A percentile compares a stretch with the other conserved stretches of the same genome.
These are phyloP conservation scores for Macrotus californicus DNA, from an alignment of 2,113 vertebrate species.

Conservation along the genomic window DNA sequence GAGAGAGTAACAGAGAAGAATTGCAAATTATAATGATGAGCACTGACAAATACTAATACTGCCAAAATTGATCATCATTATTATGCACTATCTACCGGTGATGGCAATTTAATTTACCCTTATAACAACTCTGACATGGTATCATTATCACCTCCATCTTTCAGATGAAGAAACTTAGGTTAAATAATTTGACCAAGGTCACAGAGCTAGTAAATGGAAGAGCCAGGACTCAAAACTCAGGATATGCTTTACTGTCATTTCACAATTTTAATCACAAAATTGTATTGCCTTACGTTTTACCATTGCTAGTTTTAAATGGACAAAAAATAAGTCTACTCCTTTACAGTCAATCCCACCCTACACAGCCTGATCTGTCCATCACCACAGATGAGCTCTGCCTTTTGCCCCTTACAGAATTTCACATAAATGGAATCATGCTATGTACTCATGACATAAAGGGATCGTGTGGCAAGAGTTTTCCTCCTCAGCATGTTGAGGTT, in stretches of 20 bases:
- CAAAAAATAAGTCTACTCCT: neutral
- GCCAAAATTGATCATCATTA: neutral
- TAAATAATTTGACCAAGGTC: neutral
- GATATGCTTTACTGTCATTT: neutral
- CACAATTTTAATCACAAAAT: neutral
- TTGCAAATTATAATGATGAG: neutral
- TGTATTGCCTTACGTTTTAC: neutral
- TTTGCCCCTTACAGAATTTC: neutral
- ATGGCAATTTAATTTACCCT: neutral
- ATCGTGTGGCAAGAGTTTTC: neutral
- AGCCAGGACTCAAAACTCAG: neutral
- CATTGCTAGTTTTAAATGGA: constrained; percentile 1
- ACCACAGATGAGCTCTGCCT: neutral
- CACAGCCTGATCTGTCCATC: neutral
- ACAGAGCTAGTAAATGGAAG: neutral
- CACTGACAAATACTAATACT: neutral
- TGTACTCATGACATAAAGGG: neutral
- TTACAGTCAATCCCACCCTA: neutral
- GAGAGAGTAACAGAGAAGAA: neutral
- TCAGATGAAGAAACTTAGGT: neutral
- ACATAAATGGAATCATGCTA: neutral
- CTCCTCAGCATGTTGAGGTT: neutral
- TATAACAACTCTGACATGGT: neutral
- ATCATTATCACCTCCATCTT: neutral
- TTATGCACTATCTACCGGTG: neutral